Conservation (phyloP, 1,140 invertebrate genomes). For the Leptinotarsa lineolata region DNA sequence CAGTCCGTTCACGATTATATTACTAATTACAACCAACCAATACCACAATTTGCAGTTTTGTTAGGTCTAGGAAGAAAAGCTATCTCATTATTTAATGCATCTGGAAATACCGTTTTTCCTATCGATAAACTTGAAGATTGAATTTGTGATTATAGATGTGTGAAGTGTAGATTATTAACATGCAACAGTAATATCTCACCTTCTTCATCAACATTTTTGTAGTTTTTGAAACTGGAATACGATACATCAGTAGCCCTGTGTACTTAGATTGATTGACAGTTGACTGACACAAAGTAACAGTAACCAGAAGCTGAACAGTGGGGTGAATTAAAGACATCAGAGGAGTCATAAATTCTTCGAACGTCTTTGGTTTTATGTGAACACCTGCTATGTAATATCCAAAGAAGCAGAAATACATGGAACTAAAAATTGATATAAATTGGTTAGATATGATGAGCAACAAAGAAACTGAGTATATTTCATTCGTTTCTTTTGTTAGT, state of each 20-base stretch:
- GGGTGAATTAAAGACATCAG: slow-evolving; percentile 14
- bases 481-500: not conserved
- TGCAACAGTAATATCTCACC: not conserved
- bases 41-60: too few species aligned
- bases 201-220: slow-evolving; percentile 8
- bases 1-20: too few species aligned
- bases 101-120: too few species aligned
- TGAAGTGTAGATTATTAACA: not conserved
- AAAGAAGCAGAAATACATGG: slow-evolving; percentile 16
- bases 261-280: not conserved
- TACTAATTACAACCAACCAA: too few species aligned
- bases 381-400: slow-evolving; percentile 10
- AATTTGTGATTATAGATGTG: too few species aligned
- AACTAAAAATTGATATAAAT: slow-evolving; percentile 17
- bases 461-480: slow-evolving; percentile 10
- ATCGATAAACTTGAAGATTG: too few species aligned
- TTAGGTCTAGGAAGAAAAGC: too few species aligned
- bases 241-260: not conserved
- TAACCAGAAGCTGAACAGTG: not conserved
- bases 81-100: too few species aligned
- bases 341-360: slow-evolving; percentile 1
- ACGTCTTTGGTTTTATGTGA: slow-evolving; percentile 6
- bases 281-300: slow-evolving; percentile 2
- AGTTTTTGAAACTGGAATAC: not conserved
- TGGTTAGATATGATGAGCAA: slow-evolving; percentile 1